Conservation (phyloP, 2,888 invertebrate species). For the Orchestes rusci region DNA sequence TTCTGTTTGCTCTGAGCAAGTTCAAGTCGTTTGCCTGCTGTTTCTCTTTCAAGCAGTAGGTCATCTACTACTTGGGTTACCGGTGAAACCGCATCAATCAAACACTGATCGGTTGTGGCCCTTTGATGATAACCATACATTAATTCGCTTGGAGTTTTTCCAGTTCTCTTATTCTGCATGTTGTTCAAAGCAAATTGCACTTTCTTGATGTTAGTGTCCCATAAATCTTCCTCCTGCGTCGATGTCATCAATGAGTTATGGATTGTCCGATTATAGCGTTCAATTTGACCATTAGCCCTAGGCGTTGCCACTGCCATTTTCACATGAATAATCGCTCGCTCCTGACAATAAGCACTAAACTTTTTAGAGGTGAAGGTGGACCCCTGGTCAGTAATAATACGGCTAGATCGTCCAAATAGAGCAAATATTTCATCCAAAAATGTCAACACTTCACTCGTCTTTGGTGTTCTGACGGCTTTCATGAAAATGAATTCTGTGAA, state of each 20-base stretch:
- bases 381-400: neutral
- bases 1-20: conserved; percentile 15
- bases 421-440: neutral
- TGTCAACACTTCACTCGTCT: neutral
- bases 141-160: neutral
- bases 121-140: neutral
- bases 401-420: too few relatives aligned
- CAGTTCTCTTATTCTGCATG: too few relatives aligned
- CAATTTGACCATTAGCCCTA: neutral
- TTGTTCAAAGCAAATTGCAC: neutral
- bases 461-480: neutral
- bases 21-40: too few relatives aligned
- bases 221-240: too few relatives aligned
- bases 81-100: too few relatives aligned
- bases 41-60: too few relatives aligned
- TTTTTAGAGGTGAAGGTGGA: neutral
- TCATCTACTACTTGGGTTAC: too few relatives aligned
- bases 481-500: neutral
- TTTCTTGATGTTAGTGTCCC: neutral
- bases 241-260: neutral
- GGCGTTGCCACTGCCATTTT: neutral
- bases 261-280: neutral
- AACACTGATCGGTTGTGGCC: neutral
- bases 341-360: neutral
- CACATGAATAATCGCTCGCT: neutral